A percentile compares a stretch with the other conserved stretches of the same genome.
Conservation (phyloP, 1,140 invertebrate species). For the Gonioctena quinquepunctata region DNA sequence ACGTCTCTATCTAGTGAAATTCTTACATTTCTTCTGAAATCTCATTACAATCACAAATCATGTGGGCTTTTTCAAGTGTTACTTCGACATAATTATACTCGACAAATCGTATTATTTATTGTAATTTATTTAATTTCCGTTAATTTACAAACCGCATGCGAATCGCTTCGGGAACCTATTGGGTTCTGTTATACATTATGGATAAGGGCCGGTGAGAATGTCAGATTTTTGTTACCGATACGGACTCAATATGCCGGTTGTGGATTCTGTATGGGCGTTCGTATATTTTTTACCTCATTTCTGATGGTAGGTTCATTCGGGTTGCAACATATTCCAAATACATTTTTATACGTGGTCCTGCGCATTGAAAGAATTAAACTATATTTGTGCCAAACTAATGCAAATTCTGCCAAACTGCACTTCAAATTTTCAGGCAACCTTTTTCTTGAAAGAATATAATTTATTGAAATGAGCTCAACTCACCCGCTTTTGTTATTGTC, state of each 20-base stretch:
- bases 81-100: slow-evolving; percentile 5
- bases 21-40: slow-evolving; percentile 31
- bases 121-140: slow-evolving; percentile 8
- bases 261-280: not conserved
- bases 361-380: too few relatives aligned
- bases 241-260: not conserved
- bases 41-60: slow-evolving; percentile 33
- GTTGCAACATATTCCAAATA: not conserved
- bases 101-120: slow-evolving; percentile 6
- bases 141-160: not conserved
- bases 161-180: not conserved
- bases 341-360: too few relatives aligned
- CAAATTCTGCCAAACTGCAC: too few relatives aligned
- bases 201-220: slow-evolving; percentile 5
- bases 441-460: too few relatives aligned
- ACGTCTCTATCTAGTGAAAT: slow-evolving; percentile 31
- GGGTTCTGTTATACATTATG: slow-evolving; percentile 4
- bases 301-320: not conserved
- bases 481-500: too few relatives aligned
- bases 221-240: not conserved
- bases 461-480: too few relatives aligned
- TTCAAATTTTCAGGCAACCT: too few relatives aligned
- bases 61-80: slow-evolving; percentile 3
- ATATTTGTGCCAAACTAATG: too few relatives aligned
- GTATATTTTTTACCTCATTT: not conserved